Evolutionary conservation across 2,888 invertebrate genomes (phyloP), one percentile per base, ranked within the genome.

Genomic region (Fragum whitleyi): DNA sequence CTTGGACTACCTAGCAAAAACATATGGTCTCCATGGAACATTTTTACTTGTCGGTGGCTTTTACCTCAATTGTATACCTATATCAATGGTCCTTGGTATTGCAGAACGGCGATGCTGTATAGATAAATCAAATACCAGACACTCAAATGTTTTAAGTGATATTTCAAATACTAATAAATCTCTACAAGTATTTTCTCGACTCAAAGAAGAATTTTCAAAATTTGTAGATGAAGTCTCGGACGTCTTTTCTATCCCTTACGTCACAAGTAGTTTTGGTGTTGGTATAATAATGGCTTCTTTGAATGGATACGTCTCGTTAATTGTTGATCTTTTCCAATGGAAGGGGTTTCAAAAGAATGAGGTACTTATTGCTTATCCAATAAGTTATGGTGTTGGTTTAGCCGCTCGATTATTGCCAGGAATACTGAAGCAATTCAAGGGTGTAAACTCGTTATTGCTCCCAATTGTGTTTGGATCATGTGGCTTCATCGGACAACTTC

Each of bases 1-100:
- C 21, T 11, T 65, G 14, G 21, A 65, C 65, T 65, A 2, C n/a
- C 42, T 65, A 3, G 42, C 36, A 14, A 32, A 21, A 2, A 42
- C n/a, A 2, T 65, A 65, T 42, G 65, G 65, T n/a, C 23, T 65
- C 0, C n/a, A 65, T 9, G 65, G 65, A 21, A 42, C 39, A 23
- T 65, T 65, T 65, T 36, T 65, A 2, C 6, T 65, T 21, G 9
- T 42, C 11, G 65, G 65, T 9, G 65, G 65, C 5, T 28, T 42
- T 1, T 42, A 23, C 42, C 21, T 65, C 7, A 65, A 65, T 23
- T 65, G 39, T 23, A 16, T 65, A 23, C 42, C 42, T 23, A 19
- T 23, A n/a, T 36, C 42, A 39, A 19, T 39, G 16, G 5, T 65
- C 16, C 21, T 26, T n/a, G 39, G 26, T 39, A 14, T 28, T 57